Conservation (phyloP, 2,888 invertebrate species). For the Drosophila cognata region DNA sequence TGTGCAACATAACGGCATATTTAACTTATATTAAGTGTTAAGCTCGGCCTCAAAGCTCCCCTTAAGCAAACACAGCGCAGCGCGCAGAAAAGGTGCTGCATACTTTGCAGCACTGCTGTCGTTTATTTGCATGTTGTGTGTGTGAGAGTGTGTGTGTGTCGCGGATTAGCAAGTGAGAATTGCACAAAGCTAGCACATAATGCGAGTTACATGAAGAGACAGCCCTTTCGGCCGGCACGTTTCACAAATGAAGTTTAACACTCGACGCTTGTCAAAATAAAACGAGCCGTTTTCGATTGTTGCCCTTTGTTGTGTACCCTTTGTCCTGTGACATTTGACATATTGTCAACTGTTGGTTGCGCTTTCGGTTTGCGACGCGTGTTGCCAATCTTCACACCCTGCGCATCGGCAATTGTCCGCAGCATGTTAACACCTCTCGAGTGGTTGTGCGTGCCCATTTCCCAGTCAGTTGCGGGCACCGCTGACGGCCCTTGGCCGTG, state of each 20-base stretch:
- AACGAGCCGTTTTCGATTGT: conserved; percentile 54
- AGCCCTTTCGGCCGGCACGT: conserved; percentile 67
- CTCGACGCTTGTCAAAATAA: conserved; percentile 84
- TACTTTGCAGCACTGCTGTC: conserved; percentile 49
- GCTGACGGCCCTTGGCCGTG: conserved; percentile 4
- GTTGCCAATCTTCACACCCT: conserved; percentile 82
- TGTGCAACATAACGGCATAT: conserved; percentile 51
- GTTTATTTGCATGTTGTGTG: conserved; percentile 28
- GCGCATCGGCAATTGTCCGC: conserved; percentile 74
- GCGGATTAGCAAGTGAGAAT: conserved; percentile 68
- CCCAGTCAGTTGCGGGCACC: conserved; percentile 12
- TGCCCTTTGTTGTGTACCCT: conserved; percentile 44
- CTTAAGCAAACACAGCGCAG: conserved; percentile 47
- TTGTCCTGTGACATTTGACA: conserved; percentile 81
- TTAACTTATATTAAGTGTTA: conserved; percentile 60
- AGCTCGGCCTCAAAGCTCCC: conserved; percentile 55
- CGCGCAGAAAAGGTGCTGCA: conserved; percentile 56
- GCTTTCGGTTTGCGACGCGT: conserved; percentile 69
- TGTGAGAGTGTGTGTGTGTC: conserved; percentile 45
- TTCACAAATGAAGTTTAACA: conserved; percentile 79
- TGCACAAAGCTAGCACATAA: conserved; percentile 57
- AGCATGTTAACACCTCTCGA: conserved; percentile 75
- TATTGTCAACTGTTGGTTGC: conserved; percentile 77
- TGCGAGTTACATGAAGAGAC: conserved; percentile 22
- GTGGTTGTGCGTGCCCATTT: conserved; percentile 62